phyloP scores from a whole-genome alignment of 2,113 vertebrate species.

The Eudyptes chrysolophus region DNA sequence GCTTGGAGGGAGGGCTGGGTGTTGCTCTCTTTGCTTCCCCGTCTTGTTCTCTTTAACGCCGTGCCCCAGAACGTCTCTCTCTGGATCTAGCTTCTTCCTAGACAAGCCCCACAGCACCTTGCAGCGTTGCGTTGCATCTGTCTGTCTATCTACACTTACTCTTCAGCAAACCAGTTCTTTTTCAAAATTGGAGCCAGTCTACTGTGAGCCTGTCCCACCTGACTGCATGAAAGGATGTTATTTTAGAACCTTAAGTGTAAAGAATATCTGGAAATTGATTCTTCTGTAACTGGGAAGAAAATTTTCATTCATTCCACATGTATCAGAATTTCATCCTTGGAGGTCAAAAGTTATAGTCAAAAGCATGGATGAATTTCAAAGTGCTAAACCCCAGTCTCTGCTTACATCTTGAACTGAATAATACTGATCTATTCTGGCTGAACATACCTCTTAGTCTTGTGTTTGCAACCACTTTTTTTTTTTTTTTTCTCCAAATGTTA shows the following conservation, averaged over 20 bases:
- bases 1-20: background rate
- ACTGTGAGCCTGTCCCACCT: background rate
- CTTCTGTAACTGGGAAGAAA: background rate
- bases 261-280: background rate
- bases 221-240: background rate
- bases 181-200: background rate
- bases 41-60: background rate
- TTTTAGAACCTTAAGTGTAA: background rate
- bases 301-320: background rate
- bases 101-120: background rate
- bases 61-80: background rate
- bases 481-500: background rate
- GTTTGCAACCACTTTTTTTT: background rate
- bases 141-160: background rate
- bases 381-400: background rate
- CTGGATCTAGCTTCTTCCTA: background rate
- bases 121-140: fast-evolving
- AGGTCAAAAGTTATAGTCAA: background rate
- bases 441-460: background rate
- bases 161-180: background rate
- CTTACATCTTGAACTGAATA: background rate
- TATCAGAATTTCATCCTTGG: background rate
- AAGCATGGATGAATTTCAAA: background rate
- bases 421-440: background rate
- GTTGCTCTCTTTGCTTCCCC: background rate